phyloP scores from a whole-genome alignment of 2,797 vertebrate species.

The Tapera naevia region DNA sequence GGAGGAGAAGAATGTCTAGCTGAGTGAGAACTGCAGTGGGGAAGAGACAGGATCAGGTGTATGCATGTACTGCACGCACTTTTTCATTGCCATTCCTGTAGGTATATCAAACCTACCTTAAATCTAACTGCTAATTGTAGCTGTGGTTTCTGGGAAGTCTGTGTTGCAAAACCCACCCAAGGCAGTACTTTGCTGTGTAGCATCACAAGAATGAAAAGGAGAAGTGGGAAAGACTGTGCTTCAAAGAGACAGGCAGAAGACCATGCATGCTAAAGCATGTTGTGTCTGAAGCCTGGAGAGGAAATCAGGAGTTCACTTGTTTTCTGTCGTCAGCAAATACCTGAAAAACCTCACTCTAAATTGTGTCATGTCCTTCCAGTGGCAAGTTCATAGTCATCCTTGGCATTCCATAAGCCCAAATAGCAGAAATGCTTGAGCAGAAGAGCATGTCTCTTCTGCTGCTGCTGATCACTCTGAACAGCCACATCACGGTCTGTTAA shows the following conservation, averaged over 20 bases:
- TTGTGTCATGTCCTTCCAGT: neutral
- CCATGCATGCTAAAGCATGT: neutral
- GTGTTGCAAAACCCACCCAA: neutral
- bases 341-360: neutral
- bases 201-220: neutral
- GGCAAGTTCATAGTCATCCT: neutral
- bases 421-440: neutral
- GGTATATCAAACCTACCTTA: neutral
- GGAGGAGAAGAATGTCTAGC: neutral
- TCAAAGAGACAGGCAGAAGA: neutral
- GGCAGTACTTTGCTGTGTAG: neutral
- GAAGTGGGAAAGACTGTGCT: neutral
- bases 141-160: neutral
- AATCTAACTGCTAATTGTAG: neutral
- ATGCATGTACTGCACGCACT: neutral
- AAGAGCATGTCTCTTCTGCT: neutral
- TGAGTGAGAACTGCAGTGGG: neutral
- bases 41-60: neutral
- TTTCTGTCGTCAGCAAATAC: neutral
- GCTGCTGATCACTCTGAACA: neutral
- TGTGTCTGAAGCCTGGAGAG: neutral
- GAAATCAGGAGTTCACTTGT: neutral
- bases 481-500: rapidly evolving
- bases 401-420: neutral
- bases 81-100: neutral